Percentiles rank a stretch among this genome's conserved stretches.
Conservation (phyloP, 2,888 invertebrate species). For the Nebria brevicollis region DNA sequence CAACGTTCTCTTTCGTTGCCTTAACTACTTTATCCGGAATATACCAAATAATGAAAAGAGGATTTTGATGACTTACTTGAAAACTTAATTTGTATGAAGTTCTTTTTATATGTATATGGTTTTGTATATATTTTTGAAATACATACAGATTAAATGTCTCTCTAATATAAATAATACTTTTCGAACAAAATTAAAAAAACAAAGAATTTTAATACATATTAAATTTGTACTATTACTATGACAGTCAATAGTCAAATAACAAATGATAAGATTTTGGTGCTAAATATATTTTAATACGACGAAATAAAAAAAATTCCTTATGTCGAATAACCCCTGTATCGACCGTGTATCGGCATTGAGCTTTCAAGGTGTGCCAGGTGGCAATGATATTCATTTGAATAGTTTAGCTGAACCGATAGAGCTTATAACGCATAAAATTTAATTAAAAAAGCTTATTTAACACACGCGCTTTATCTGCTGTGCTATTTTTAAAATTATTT, state of each 20-base stretch:
- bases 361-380: conserved; percentile 7
- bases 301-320: background rate
- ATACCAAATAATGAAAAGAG: background rate
- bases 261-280: background rate
- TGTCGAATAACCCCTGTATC: background rate
- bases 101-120: too few relatives aligned
- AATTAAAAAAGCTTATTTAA: conserved; percentile 17
- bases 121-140: too few relatives aligned
- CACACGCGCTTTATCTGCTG: background rate
- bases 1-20: background rate
- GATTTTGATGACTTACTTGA: background rate
- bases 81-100: background rate
- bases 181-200: too few relatives aligned
- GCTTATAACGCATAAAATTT: background rate
- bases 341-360: background rate
- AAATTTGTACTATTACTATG: too few relatives aligned
- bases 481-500: conserved; percentile 3
- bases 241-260: too few relatives aligned
- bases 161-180: too few relatives aligned
- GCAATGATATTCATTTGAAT: background rate
- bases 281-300: background rate
- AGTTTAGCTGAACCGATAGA: background rate
- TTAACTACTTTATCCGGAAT: background rate
- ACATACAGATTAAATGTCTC: too few relatives aligned
- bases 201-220: too few relatives aligned